Evolutionary conservation across 2,888 invertebrate species (phyloP).

Genomic region (Lingula anatina): DNA sequence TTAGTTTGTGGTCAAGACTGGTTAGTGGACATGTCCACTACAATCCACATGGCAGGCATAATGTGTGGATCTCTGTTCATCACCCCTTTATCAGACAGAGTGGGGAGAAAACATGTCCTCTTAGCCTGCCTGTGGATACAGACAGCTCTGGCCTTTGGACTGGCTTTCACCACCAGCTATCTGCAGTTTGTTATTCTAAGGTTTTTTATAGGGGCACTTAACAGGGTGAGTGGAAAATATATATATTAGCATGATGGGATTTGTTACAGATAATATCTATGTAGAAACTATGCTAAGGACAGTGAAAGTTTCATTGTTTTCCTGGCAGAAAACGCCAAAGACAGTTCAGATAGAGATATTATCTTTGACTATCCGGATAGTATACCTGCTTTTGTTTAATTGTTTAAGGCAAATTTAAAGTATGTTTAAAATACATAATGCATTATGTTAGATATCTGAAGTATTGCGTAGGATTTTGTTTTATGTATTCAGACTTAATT

Average conservation of each 20-base stretch:
- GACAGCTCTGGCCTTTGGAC: conserved; percentile 21
- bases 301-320: neutral
- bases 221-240: conserved; percentile 34
- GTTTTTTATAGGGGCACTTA: conserved; percentile 31
- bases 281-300: too few relatives aligned
- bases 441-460: too few relatives aligned
- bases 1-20: conserved; percentile 31
- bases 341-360: neutral
- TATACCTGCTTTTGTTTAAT: too few relatives aligned
- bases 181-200: conserved; percentile 24
- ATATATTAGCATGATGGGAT: too few relatives aligned
- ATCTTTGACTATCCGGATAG: too few relatives aligned
- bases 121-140: conserved; percentile 23
- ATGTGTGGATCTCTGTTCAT: conserved; percentile 28
- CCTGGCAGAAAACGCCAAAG: neutral
- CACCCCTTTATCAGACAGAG: conserved; percentile 30
- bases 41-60: conserved; percentile 35
- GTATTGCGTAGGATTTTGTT: too few relatives aligned
- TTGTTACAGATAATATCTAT: too few relatives aligned
- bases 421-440: too few relatives aligned
- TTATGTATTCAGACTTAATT: too few relatives aligned
- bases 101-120: conserved; percentile 29
- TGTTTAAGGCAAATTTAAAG: too few relatives aligned
- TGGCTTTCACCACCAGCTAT: conserved; percentile 22
- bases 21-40: conserved; percentile 30